Evolutionary conservation across 2,888 invertebrate species (phyloP).

Genomic region (Falcaria lacertinaria): DNA sequence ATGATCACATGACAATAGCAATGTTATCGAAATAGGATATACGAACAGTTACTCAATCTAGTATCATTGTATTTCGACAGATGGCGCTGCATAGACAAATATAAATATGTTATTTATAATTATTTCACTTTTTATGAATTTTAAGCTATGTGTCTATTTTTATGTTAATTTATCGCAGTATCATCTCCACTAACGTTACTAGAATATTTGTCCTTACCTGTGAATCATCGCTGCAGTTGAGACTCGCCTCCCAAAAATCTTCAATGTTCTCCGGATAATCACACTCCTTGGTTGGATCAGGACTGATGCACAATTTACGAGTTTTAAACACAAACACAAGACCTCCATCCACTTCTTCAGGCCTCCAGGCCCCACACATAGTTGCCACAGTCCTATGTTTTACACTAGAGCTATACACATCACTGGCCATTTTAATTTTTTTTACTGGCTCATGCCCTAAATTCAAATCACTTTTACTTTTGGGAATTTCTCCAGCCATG

Average conservation of each 20-base stretch:
- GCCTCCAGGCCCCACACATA: conserved; percentile 75
- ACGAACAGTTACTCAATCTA: no score
- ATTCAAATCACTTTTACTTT: conserved; percentile 38
- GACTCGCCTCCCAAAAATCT: conserved; percentile 67
- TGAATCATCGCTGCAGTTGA: conserved; percentile 36
- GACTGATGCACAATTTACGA: conserved; percentile 58
- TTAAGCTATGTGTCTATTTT: no score
- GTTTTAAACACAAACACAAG: conserved; percentile 62
- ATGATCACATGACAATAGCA: no score
- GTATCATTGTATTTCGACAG: background rate
- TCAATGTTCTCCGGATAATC: conserved; percentile 72
- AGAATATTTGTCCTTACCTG: conserved; percentile 38
- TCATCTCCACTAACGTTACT: no score
- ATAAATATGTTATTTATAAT: background rate
- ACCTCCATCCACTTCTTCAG: conserved; percentile 70
- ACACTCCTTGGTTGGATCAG: conserved; percentile 57
- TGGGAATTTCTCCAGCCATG: conserved; percentile 40
- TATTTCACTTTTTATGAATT: no score
- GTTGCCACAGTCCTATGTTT: conserved; percentile 63
- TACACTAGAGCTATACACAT: conserved; percentile 10
- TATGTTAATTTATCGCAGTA: no score
- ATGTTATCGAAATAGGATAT: no score
- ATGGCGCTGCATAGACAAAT: background rate
- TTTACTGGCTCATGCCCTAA: conserved; percentile 45
- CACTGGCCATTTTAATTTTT: conserved; percentile 44